Base-by-base conservation (phyloP, 2,888 invertebrate genomes). In the Melipona beecheii region DNA sequence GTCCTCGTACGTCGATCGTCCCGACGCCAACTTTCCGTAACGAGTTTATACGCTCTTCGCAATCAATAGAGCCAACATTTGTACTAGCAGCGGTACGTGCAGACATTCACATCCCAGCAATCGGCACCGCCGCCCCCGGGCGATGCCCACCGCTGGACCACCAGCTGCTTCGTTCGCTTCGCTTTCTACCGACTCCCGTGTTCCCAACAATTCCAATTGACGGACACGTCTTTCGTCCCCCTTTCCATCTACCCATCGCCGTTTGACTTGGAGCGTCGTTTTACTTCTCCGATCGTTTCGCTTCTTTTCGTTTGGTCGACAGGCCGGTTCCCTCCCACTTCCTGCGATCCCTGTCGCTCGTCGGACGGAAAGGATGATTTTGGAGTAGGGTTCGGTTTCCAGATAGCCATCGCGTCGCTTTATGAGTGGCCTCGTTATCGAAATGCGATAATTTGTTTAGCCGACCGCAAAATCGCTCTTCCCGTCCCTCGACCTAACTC, bases 371-470 rank as follows among this genome's bases (percentile, higher is more conserved):
- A 31, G 31, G 31, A 31, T 31, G 4, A 56, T 62, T 71, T 75
- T 43, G 54, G 21, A 62, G 21, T n/a, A 31, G 75, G 64, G 27
- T 11, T 24, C 70, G 74, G 19, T 52, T 54, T 73, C 17, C 52
- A 62, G 54, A 52, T 13, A 27, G 31, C 50, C 70, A 24, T 62
- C 73, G 70, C 73, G 70, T 50, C 85, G 69, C 86, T 90, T 87
- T 87, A 84, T 82, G 81, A 91, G 86, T 87, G 87, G 86, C 83
- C 88, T 86, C 88, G 91, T 91, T 91, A 91, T 91, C 91, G 90
- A 91, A 91, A 91, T 90, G 90, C 91, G 90, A 90, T 91, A 90
- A 91, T 91, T 91, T 89, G 89, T 90, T 90, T 91, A 90, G 87
- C 83, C 87, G 82, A 88, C 87, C 91, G 82, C 82, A 84, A 85